phyloP scores from a whole-genome alignment of 2,113 vertebrate genomes.

The Hiodon alosoides region DNA sequence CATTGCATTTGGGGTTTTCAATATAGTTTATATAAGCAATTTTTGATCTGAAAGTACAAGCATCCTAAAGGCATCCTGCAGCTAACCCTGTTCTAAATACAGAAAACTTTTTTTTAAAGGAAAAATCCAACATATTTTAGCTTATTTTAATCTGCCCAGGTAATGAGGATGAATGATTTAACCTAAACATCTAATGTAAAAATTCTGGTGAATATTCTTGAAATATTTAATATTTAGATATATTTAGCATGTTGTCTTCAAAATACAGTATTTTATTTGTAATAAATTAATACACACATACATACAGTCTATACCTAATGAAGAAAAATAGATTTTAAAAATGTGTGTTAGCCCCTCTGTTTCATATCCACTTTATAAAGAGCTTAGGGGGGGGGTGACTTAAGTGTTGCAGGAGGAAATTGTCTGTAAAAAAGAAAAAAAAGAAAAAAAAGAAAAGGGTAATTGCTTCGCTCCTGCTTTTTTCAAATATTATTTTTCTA shows the following conservation, averaged over 20 bases:
- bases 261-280: conserved; percentile 4
- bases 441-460: background rate
- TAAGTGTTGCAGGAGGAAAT: background rate
- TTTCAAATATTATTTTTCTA: conserved; percentile 23
- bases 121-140: too few relatives aligned
- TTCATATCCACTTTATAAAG: background rate
- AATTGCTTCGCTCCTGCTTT: background rate
- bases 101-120: too few relatives aligned
- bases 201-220: conserved; percentile 5
- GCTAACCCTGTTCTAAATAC: too few relatives aligned
- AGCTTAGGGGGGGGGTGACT: background rate
- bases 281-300: background rate
- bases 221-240: conserved; percentile 9
- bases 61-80: too few relatives aligned
- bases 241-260: conserved; percentile 13
- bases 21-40: too few relatives aligned
- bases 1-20: too few relatives aligned
- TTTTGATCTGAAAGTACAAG: too few relatives aligned
- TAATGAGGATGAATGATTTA: too few relatives aligned
- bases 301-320: background rate
- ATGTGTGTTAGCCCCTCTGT: background rate
- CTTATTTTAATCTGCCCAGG: too few relatives aligned
- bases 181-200: background rate
- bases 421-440: too few relatives aligned
- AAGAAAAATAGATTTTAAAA: background rate